phyloP scores from a whole-genome alignment of 2,888 invertebrate genomes.

The Tenthredo distinguenda region DNA sequence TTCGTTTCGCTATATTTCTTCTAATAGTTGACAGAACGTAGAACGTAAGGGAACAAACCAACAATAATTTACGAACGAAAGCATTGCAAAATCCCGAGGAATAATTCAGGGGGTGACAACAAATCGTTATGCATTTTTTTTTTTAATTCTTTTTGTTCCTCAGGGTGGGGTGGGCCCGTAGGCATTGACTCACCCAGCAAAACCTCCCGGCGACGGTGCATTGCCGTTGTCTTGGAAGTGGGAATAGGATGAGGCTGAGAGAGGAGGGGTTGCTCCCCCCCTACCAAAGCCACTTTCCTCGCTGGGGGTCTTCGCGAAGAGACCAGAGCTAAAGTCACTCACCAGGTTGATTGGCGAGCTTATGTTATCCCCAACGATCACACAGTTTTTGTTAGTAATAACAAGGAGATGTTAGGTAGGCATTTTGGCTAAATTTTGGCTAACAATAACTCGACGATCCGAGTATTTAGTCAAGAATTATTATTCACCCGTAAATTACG shows the following conservation, averaged over 20 bases:
- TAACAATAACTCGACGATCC: background rate
- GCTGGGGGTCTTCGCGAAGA: slow-evolving; percentile 96
- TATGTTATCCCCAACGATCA: slow-evolving; percentile 73
- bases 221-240: slow-evolving; percentile 73
- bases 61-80: slow-evolving; percentile 9
- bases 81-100: background rate
- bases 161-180: slow-evolving; percentile 17
- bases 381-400: slow-evolving; percentile 69
- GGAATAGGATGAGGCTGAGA: slow-evolving; percentile 80
- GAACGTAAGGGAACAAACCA: background rate
- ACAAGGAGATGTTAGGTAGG: background rate
- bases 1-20: background rate
- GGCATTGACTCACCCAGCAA: slow-evolving; percentile 74
- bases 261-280: slow-evolving; percentile 83
- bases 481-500: background rate
- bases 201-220: slow-evolving; percentile 72
- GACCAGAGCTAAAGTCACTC: slow-evolving; percentile 95
- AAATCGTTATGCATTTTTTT: background rate
- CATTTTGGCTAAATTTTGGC: slow-evolving; percentile 33
- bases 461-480: background rate
- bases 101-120: background rate
- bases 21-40: background rate
- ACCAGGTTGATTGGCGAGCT: slow-evolving; percentile 97
- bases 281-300: slow-evolving; percentile 88
- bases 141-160: background rate